A percentile compares a stretch with the other conserved stretches of the same genome.
These are phyloP conservation scores for Elephantulus edwardii DNA, from an alignment of 2,113 vertebrate genomes.

Conservation along the genomic window DNA sequence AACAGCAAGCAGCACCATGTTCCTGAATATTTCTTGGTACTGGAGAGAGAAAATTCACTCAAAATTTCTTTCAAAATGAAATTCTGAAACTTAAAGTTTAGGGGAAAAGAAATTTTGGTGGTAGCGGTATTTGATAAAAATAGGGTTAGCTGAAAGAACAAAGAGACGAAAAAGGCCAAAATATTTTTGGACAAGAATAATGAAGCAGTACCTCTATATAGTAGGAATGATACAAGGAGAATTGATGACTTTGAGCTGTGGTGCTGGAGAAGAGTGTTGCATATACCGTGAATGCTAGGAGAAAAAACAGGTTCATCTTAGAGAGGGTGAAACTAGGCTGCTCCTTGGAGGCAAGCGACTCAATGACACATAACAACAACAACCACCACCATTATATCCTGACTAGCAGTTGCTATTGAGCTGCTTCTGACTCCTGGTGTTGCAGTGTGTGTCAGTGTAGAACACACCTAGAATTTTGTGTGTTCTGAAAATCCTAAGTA, in stretches of 20 bases:
- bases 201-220: slow-evolving; percentile 7
- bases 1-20: neutral
- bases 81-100: slow-evolving; percentile 39
- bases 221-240: too few relatives aligned
- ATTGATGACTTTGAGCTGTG: too few relatives aligned
- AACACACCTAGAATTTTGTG: too few relatives aligned
- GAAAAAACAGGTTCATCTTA: too few relatives aligned
- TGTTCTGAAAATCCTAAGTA: neutral
- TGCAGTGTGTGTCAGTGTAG: neutral
- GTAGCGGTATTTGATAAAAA: too few relatives aligned
- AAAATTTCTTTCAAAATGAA: slow-evolving; percentile 11
- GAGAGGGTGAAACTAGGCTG: too few relatives aligned
- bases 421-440: neutral
- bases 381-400: too few relatives aligned
- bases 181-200: slow-evolving; percentile 29
- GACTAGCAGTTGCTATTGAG: neutral
- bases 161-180: neutral
- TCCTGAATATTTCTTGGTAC: neutral
- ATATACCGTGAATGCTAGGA: too few relatives aligned
- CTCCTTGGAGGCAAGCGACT: too few relatives aligned
- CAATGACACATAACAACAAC: too few relatives aligned
- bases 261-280: too few relatives aligned
- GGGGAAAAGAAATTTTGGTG: neutral
- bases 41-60: neutral
- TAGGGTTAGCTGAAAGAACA: neutral